These are phyloP conservation scores for Dicranocentrus wangi DNA, from an alignment of 2,888 invertebrate species.

Conservation along the genomic window DNA sequence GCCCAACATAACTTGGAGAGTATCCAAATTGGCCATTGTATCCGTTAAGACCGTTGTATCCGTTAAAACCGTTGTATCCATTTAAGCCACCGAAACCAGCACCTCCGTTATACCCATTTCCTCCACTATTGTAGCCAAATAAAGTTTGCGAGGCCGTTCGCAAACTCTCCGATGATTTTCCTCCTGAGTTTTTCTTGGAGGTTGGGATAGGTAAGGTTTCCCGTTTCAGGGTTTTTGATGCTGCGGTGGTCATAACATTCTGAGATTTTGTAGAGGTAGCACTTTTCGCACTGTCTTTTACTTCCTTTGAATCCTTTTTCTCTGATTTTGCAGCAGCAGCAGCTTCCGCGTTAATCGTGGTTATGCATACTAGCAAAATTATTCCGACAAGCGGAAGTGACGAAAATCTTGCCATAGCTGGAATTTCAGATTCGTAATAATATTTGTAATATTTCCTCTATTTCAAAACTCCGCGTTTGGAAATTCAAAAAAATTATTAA, in stretches of 20 bases:
- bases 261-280: slow-evolving; percentile 1
- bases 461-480: no score
- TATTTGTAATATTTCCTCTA: no score
- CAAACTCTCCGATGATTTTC: slow-evolving; percentile 51
- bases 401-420: slow-evolving; percentile 33
- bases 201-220: slow-evolving; percentile 29
- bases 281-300: slow-evolving; percentile 21
- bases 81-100: background rate
- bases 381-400: slow-evolving; percentile 1
- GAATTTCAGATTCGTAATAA: no score
- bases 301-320: slow-evolving; percentile 24
- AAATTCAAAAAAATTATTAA: no score
- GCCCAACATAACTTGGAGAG: slow-evolving; percentile 33
- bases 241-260: slow-evolving; percentile 1
- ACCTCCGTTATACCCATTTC: slow-evolving; percentile 17
- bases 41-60: background rate
- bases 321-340: slow-evolving; percentile 2
- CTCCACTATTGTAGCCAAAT: slow-evolving; percentile 54
- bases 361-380: slow-evolving; percentile 21
- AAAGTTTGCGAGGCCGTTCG: slow-evolving; percentile 53
- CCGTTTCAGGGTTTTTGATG: slow-evolving; percentile 33
- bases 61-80: background rate
- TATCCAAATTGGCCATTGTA: slow-evolving; percentile 44
- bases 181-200: slow-evolving; percentile 5
- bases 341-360: slow-evolving; percentile 1